Evolutionary conservation across 2,797 vertebrate species (phyloP).

Genomic region (Neoniphon sammara): DNA sequence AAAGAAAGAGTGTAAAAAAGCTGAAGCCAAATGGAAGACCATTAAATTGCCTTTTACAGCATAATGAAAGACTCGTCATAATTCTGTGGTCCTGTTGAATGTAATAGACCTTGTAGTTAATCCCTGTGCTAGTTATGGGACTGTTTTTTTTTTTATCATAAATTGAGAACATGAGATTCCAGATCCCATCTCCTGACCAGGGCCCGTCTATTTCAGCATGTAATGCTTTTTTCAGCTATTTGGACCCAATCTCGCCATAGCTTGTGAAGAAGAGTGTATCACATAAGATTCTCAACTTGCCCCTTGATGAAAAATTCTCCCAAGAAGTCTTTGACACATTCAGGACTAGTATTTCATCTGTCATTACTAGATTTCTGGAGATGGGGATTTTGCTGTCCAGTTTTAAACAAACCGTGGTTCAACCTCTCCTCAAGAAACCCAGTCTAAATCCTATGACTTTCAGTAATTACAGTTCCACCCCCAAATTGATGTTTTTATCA

Average conservation of each 20-base stretch:
- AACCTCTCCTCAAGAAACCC: neutral
- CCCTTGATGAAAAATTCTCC: neutral
- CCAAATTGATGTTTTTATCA: neutral
- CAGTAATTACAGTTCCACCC: neutral
- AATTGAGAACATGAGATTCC: constrained; percentile 18
- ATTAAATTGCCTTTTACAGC: constrained; percentile 57
- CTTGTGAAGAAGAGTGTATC: neutral
- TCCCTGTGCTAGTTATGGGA: constrained; percentile 9
- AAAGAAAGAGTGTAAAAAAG: constrained; percentile 33
- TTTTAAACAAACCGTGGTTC: neutral
- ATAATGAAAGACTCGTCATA: constrained; percentile 51
- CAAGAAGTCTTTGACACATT: neutral
- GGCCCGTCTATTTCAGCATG: neutral
- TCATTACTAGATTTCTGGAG: neutral
- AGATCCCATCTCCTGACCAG: neutral
- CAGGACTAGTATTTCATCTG: neutral
- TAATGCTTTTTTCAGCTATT: neutral
- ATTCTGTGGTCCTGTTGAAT: constrained; percentile 42
- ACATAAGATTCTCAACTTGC: constrained; percentile 1
- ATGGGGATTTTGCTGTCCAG: neutral
- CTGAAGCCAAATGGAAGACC: constrained; percentile 56
- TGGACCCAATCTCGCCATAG: neutral
- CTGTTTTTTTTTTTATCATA: constrained; percentile 18
- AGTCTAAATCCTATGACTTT: neutral
- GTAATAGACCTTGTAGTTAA: constrained; percentile 33